A percentile compares a stretch with the other conserved stretches of the same genome.
Evolutionary conservation across 2,888 invertebrate species (phyloP).

Genomic region (Cheilosia urbana): DNA sequence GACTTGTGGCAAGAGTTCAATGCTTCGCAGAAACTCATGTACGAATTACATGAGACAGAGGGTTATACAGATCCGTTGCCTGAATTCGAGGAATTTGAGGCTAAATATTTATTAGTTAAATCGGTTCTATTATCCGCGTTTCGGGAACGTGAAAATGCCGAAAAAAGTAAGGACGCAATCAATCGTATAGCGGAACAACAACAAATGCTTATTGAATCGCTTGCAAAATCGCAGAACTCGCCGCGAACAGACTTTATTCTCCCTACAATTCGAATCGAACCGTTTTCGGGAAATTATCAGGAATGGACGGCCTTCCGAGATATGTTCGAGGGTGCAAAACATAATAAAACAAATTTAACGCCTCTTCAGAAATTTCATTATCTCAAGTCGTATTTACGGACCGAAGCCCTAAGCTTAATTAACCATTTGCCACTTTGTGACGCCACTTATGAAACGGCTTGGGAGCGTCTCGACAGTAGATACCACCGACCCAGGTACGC

Average conservation of each 20-base stretch:
- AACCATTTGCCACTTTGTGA: no score
- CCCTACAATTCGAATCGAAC: constrained; percentile 9
- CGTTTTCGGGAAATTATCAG: not conserved
- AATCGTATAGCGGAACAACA: no score
- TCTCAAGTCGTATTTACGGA: no score
- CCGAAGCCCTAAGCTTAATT: no score
- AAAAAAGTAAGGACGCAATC: not conserved
- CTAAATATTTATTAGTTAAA: not conserved
- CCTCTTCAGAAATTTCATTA: no score
- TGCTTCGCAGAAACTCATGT: not conserved
- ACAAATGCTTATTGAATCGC: constrained; percentile 2
- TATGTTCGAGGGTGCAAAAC: no score
- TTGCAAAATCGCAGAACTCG: constrained; percentile 4
- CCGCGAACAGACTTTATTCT: constrained; percentile 14
- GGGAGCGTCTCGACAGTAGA: no score
- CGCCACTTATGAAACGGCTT: no score
- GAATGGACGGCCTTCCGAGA: no score
- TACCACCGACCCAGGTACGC: no score
- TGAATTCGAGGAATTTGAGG: not conserved
- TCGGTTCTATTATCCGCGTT: constrained; percentile 13
- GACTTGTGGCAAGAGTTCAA: constrained; percentile 8
- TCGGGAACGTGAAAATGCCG: constrained; percentile 13
- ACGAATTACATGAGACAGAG: not conserved
- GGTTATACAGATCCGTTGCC: not conserved
- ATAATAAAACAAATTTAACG: no score